phyloP scores from a whole-genome alignment of 1,140 invertebrate genomes.

The Lepidurus packardi region DNA sequence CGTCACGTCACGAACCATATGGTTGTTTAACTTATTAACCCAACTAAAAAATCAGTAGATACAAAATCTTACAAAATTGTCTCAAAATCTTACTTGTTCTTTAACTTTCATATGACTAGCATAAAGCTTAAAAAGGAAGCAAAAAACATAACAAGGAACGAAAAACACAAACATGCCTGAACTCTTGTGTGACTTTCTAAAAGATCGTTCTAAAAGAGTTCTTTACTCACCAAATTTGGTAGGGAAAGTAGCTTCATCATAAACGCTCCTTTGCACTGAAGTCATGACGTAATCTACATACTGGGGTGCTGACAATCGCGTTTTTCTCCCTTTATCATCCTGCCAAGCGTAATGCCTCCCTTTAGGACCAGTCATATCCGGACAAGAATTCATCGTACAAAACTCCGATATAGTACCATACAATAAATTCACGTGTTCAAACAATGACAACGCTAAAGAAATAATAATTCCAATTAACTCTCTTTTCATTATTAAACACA shows the following conservation, averaged over 20 bases:
- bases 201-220: not conserved
- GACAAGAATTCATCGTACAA: constrained; percentile 87
- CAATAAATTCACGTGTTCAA: constrained; percentile 95
- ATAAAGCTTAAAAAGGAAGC: constrained; percentile 37
- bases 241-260: constrained; percentile 94
- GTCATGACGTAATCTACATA: constrained; percentile 99
- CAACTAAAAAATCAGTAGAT: no score
- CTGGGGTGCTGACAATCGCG: constrained; percentile 89
- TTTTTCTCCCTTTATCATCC: constrained; percentile 97
- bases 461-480: constrained; percentile 38
- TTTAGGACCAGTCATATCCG: constrained; percentile 85
- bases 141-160: constrained; percentile 25
- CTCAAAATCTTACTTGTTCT: no score
- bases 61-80: no score
- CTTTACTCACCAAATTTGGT: constrained; percentile 85
- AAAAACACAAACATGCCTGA: constrained; percentile 26
- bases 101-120: no score
- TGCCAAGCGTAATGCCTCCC: constrained; percentile 92
- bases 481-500: not conserved
- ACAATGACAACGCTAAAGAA: constrained; percentile 87
- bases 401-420: constrained; percentile 97
- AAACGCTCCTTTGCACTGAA: constrained; percentile 92
- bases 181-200: constrained; percentile 1
- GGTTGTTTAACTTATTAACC: no score
- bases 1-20: no score